phyloP scores from a whole-genome alignment of 2,113 vertebrate species.

The Nothobranchius furzeri region DNA sequence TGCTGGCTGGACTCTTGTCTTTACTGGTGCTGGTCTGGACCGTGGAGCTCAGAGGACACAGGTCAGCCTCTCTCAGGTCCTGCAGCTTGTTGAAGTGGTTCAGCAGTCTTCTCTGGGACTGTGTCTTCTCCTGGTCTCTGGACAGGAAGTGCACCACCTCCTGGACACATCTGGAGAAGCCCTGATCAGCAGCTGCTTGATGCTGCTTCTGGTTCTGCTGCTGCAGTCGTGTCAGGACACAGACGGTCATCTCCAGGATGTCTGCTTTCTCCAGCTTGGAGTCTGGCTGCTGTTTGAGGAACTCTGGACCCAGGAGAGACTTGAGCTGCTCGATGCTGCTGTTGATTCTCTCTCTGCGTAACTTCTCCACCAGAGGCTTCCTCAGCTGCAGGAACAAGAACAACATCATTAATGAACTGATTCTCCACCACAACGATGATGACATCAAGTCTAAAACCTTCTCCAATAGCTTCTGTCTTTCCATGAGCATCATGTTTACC shows the following conservation, averaged over 20 bases:
- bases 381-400: constrained; percentile 57
- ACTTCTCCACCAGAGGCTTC: constrained; percentile 72
- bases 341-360: constrained; percentile 73
- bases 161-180: constrained; percentile 72
- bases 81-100: constrained; percentile 52
- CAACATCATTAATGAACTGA: constrained; percentile 20
- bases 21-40: constrained; percentile 44
- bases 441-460: not conserved
- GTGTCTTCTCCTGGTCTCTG: constrained; percentile 47
- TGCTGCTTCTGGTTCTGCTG: constrained; percentile 65
- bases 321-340: constrained; percentile 68
- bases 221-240: constrained; percentile 45
- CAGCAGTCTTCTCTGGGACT: constrained; percentile 54
- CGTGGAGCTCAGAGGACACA: constrained; percentile 39
- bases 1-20: constrained; percentile 48
- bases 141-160: constrained; percentile 70
- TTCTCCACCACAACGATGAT: not conserved
- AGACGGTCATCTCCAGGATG: constrained; percentile 72
- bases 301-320: constrained; percentile 65
- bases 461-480: not conserved
- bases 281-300: constrained; percentile 65
- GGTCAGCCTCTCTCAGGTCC: constrained; percentile 38
- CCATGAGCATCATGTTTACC: constrained; percentile 50
- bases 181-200: constrained; percentile 37
- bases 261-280: constrained; percentile 76